phyloP scores from a whole-genome alignment of 2,797 vertebrate genomes.

The Acipenser transmontanus region DNA sequence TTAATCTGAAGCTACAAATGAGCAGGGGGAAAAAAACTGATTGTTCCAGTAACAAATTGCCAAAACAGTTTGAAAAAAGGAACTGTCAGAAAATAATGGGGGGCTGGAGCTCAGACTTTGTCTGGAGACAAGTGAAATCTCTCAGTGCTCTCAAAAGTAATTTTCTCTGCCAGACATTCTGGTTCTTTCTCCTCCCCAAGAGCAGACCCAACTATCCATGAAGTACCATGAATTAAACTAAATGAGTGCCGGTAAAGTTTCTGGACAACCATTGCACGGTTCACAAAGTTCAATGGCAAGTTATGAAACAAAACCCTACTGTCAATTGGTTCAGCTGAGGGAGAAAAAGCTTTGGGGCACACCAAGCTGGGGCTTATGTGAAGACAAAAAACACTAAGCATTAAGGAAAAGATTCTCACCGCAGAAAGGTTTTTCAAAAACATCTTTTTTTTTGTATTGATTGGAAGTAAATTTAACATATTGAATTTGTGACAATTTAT shows the following conservation, averaged over 20 bases:
- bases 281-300: conserved; percentile 31
- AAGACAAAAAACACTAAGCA: too few species aligned
- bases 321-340: conserved; percentile 18
- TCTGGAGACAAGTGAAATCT: conserved; percentile 25
- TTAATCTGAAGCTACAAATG: too few species aligned
- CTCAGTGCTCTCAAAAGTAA: conserved; percentile 20
- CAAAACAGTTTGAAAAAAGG: not conserved
- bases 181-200: conserved; percentile 41
- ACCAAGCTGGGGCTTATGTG: conserved; percentile 12
- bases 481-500: too few species aligned
- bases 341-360: conserved; percentile 4
- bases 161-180: conserved; percentile 18
- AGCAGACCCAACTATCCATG: conserved; percentile 43
- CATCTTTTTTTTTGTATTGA: too few species aligned
- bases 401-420: too few species aligned
- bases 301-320: conserved; percentile 24
- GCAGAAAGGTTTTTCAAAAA: too few species aligned
- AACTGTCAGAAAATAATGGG: not conserved
- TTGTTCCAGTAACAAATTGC: not conserved
- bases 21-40: conserved; percentile 6
- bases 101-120: not conserved
- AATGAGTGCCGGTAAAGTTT: conserved; percentile 32
- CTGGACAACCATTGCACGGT: conserved; percentile 32
- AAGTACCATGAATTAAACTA: conserved; percentile 48
- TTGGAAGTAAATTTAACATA: too few species aligned